Evolutionary conservation across 2,888 invertebrate genomes (phyloP).

Genomic region (Geophilus truncorum): DNA sequence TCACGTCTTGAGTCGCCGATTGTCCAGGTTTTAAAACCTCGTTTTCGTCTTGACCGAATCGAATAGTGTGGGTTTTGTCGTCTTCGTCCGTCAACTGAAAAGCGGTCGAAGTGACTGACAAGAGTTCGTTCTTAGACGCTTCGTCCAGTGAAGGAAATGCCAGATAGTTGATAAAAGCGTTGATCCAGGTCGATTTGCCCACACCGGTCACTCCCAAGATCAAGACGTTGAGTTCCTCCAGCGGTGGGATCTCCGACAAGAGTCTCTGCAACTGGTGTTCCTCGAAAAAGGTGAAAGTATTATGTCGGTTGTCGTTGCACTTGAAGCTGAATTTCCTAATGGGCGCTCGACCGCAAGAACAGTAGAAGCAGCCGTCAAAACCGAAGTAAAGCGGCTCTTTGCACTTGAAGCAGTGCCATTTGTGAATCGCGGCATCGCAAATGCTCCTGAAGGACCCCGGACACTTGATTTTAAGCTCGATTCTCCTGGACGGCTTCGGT

Average conservation of each 20-base stretch:
- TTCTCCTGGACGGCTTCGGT: neutral
- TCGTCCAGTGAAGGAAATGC: slow-evolving; percentile 25
- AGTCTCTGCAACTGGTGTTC: neutral
- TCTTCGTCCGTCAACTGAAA: slow-evolving; percentile 30
- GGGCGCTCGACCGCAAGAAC: neutral
- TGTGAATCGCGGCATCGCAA: neutral
- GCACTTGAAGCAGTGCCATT: neutral
- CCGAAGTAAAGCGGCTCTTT: neutral
- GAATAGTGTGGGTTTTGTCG: neutral
- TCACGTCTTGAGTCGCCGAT: slow-evolving; percentile 28
- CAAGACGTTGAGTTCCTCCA: slow-evolving; percentile 5
- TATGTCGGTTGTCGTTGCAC: neutral
- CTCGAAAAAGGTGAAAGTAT: neutral
- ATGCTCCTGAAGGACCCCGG: neutral
- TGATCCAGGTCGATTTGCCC: slow-evolving; percentile 36
- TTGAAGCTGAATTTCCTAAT: neutral
- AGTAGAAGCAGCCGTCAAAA: neutral
- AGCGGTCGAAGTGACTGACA: neutral
- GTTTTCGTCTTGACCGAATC: neutral
- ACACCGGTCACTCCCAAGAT: slow-evolving; percentile 35
- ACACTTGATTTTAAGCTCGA: neutral
- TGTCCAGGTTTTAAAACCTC: neutral
- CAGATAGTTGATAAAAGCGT: slow-evolving; percentile 34
- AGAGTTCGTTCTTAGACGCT: neutral
- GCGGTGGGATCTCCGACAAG: neutral